A percentile compares a stretch with the other conserved stretches of the same genome.
Evolutionary conservation across 2,888 invertebrate species (phyloP).

Genomic region (Dichetophora obliterata): DNA sequence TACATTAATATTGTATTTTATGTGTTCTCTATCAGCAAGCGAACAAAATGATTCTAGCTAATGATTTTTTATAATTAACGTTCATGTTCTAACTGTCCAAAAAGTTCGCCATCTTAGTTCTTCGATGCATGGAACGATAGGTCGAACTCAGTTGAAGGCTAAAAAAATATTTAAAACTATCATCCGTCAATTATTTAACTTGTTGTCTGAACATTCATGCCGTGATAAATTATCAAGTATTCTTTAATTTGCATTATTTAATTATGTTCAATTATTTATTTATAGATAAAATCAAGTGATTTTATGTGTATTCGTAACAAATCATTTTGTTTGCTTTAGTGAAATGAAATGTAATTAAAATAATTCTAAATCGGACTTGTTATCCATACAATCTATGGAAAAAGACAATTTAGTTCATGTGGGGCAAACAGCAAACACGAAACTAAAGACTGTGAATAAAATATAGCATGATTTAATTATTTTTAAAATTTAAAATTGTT

Average conservation of each 20-base stretch:
- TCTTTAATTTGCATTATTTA: neutral
- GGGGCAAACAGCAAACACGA: conserved; percentile 50
- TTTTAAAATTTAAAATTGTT: neutral
- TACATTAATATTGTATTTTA: conserved; percentile 41
- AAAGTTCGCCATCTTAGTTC: too few relatives aligned
- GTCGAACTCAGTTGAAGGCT: too few relatives aligned
- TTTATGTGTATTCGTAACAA: neutral
- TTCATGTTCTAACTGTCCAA: too few relatives aligned
- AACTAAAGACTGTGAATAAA: neutral
- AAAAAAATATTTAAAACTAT: too few relatives aligned
- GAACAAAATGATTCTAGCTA: conserved; percentile 42
- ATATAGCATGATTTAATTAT: conserved; percentile 51
- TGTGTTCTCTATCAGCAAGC: conserved; percentile 36
- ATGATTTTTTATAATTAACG: neutral
- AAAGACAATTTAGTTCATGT: conserved; percentile 6
- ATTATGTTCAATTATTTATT: neutral
- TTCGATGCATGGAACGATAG: too few relatives aligned
- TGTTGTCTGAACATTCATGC: too few relatives aligned
- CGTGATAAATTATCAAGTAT: too few relatives aligned
- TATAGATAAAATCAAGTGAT: neutral
- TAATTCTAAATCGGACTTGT: conserved; percentile 1
- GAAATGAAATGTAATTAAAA: conserved; percentile 4
- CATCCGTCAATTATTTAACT: too few relatives aligned
- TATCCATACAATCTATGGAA: conserved; percentile 5
- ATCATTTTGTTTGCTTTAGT: conserved; percentile 35